Percentiles rank a stretch among this genome's conserved stretches.
Conservation (phyloP, 2,888 invertebrate species). For the Hydropsyche betteni region DNA sequence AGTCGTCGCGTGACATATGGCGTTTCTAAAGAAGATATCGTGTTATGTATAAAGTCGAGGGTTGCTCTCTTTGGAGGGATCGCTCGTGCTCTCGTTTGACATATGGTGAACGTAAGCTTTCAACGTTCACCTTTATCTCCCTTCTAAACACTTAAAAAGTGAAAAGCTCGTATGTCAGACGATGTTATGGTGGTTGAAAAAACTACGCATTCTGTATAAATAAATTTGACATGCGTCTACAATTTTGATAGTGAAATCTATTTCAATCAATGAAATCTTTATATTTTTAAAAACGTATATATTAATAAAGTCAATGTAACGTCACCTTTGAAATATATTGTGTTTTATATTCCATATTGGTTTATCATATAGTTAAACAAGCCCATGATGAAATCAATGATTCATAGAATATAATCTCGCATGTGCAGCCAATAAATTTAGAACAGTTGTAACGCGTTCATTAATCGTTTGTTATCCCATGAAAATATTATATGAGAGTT, state of each 20-base stretch:
- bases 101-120: conserved; percentile 34
- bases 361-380: not conserved
- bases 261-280: too few species aligned
- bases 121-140: conserved; percentile 1
- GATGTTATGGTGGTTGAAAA: conserved; percentile 15
- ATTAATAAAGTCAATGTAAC: not conserved
- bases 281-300: too few species aligned
- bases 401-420: too few species aligned
- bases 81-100: conserved; percentile 33
- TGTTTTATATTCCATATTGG: not conserved
- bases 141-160: conserved; percentile 11
- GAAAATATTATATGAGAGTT: too few species aligned
- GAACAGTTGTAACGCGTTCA: not conserved
- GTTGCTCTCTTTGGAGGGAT: conserved; percentile 16
- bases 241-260: too few species aligned
- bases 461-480: not conserved
- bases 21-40: not conserved
- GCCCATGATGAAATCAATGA: too few species aligned
- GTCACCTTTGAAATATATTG: not conserved
- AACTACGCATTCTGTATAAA: not conserved
- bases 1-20: conserved; percentile 7
- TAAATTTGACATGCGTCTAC: not conserved
- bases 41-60: conserved; percentile 18
- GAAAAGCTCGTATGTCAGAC: conserved; percentile 32
- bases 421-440: too few species aligned